Percentiles rank a stretch among this genome's conserved stretches.
Evolutionary conservation across 2,113 vertebrate species (phyloP).

Genomic region (Acinonyx jubatus): DNA sequence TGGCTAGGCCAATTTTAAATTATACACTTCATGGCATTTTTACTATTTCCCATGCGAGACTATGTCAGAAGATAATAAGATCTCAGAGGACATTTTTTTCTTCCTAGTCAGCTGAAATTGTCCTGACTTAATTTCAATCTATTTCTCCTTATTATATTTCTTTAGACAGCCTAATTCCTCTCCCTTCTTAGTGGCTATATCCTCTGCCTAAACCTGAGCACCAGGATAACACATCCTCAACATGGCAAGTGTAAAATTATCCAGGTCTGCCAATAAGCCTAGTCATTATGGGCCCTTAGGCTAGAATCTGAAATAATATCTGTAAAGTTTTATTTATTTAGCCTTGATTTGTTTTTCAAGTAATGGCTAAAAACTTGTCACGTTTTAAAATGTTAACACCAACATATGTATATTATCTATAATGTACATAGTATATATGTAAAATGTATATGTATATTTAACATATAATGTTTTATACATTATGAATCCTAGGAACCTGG

Average conservation of each 20-base stretch:
- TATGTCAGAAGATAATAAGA: conserved; percentile 57
- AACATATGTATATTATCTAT: neutral
- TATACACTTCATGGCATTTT: conserved; percentile 45
- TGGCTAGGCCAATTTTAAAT: conserved; percentile 44
- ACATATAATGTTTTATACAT: neutral
- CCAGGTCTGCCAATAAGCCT: neutral
- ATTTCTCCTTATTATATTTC: neutral
- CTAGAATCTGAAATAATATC: neutral
- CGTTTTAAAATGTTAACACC: neutral
- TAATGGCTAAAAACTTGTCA: neutral
- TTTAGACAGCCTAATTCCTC: neutral
- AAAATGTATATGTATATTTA: neutral
- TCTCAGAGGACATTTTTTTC: conserved; percentile 44
- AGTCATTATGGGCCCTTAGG: neutral
- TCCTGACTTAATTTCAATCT: conserved; percentile 41
- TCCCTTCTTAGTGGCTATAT: neutral
- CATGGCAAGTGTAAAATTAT: neutral
- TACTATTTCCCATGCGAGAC: neutral
- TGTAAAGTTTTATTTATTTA: neutral
- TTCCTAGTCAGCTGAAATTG: conserved; percentile 46
- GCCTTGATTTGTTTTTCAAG: neutral
- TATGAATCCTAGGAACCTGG: neutral
- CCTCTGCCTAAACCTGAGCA: neutral
- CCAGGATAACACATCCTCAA: neutral
- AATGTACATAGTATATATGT: neutral